Evolutionary conservation across 2,113 vertebrate species (phyloP), one percentile per base, ranked within the genome.

Genomic region (Ochotona curzoniae): DNA sequence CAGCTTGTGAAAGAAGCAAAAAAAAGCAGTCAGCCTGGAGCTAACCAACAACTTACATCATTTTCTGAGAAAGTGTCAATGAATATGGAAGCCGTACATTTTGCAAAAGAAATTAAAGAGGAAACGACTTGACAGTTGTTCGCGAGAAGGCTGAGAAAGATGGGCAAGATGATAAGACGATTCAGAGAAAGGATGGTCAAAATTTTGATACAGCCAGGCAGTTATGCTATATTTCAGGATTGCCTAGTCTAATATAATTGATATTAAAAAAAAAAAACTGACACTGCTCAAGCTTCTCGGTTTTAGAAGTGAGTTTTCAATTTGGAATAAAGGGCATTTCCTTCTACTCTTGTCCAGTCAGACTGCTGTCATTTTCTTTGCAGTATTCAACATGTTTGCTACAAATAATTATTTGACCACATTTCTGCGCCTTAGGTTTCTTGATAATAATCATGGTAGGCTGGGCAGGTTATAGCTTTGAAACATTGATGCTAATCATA

Each of bases 1-100:
- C 35, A 86, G 73, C 83, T 82, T 89, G 26, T 47, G 44, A 78
- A 69, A 87, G 85, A 89, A 80, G 26, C 11, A 32, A 51, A 32
- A 67, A 66, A 32, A 30, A 51, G 64, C 69, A 89, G 75, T 66
- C n/a, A 82, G 74, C 7, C 57, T 78, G 11, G 17, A 61, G n/a
- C 54, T 26, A 60, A 54, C 47, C 71, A 57, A 71, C 47, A 49
- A 57, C 54, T 82, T 14, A 4, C 0, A 61, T 69, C 26, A 61
- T 2, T 2, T 35, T 25, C 71, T n/a, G 49, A 21, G 57, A 80
- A 91, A 63, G 28, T 61, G n/a, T 64, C 82, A 71, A 17, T 60
- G 67, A 94, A 67, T 54, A 67, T 14, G 26, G 66, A 88, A 63
- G 4, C 18, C 79, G 82, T 13, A 54, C 9, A 11, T 44, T 79